phyloP scores from a whole-genome alignment of 2,888 invertebrate genomes.

The Spicauda simplicius region DNA sequence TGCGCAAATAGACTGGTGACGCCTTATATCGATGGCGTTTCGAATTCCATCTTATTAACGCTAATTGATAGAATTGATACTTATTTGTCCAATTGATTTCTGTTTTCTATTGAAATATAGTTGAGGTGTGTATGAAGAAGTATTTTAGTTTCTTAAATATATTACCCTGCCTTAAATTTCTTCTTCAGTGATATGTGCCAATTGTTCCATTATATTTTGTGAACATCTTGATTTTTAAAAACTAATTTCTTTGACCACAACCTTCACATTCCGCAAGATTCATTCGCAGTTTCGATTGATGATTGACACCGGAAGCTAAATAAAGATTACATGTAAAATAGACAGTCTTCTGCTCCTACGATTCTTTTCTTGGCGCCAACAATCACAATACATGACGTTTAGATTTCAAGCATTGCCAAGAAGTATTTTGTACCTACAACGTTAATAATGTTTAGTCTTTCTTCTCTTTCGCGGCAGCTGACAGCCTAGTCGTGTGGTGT shows the following conservation, averaged over 20 bases:
- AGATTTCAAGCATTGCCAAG: constrained; percentile 33
- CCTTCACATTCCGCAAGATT: background rate
- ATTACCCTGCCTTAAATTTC: no score
- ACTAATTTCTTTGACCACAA: background rate
- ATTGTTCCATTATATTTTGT: no score
- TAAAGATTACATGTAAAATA: constrained; percentile 15
- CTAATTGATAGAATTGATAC: constrained; percentile 13
- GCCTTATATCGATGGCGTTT: constrained; percentile 6
- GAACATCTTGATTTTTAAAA: no score
- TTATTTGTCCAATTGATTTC: constrained; percentile 1
- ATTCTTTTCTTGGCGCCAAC: constrained; percentile 31
- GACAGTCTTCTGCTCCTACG: constrained; percentile 11
- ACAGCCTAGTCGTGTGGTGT: constrained; percentile 11
- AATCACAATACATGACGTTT: constrained; percentile 26
- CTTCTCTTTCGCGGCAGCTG: constrained; percentile 22
- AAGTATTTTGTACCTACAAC: constrained; percentile 14
- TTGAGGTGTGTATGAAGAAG: no score
- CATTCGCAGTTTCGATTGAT: background rate
- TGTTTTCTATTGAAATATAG: background rate
- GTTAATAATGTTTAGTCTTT: constrained; percentile 11
- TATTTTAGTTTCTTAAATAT: no score
- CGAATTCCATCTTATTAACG: background rate
- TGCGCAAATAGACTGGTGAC: constrained; percentile 41
- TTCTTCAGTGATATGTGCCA: no score
- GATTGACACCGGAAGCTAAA: constrained; percentile 13